A percentile compares a stretch with the other conserved stretches of the same genome.
Evolutionary conservation across 2,113 vertebrate genomes (phyloP).

Genomic region (Mus spicilegus): DNA sequence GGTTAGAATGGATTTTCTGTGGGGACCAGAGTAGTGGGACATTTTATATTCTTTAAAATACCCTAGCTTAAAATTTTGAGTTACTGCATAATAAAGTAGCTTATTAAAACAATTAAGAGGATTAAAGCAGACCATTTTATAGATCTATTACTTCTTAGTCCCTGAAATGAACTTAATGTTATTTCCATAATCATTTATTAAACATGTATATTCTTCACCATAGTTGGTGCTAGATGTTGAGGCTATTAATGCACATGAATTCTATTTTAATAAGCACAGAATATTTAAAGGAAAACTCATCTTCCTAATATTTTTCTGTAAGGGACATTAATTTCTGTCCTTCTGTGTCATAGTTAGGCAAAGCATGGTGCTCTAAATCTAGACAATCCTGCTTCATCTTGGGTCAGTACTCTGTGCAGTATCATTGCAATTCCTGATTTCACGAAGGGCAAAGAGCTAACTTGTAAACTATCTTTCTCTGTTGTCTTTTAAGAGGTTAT

Average conservation of each 20-base stretch:
- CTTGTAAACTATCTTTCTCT: neutral
- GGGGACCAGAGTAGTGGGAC: neutral
- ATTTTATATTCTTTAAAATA: neutral
- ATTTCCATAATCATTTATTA: constrained; percentile 49
- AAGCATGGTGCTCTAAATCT: neutral
- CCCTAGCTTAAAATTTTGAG: neutral
- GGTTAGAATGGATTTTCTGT: neutral
- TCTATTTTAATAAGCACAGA: constrained; percentile 52
- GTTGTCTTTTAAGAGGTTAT: neutral
- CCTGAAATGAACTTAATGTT: constrained; percentile 38
- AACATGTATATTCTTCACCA: neutral
- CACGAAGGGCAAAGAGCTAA: neutral
- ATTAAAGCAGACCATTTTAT: constrained; percentile 14
- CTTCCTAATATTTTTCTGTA: constrained; percentile 22
- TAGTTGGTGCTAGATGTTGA: neutral
- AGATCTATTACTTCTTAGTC: neutral
- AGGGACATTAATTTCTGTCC: constrained; percentile 9
- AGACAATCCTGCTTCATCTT: neutral
- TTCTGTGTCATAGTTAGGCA: neutral
- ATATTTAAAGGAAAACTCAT: constrained; percentile 35
- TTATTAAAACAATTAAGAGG: constrained; percentile 47
- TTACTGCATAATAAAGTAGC: neutral
- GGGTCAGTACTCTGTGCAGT: neutral
- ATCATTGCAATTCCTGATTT: neutral
- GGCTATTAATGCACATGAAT: constrained; percentile 19